phyloP scores from a whole-genome alignment of 2,113 vertebrate genomes.

The Odontesthes bonariensis region DNA sequence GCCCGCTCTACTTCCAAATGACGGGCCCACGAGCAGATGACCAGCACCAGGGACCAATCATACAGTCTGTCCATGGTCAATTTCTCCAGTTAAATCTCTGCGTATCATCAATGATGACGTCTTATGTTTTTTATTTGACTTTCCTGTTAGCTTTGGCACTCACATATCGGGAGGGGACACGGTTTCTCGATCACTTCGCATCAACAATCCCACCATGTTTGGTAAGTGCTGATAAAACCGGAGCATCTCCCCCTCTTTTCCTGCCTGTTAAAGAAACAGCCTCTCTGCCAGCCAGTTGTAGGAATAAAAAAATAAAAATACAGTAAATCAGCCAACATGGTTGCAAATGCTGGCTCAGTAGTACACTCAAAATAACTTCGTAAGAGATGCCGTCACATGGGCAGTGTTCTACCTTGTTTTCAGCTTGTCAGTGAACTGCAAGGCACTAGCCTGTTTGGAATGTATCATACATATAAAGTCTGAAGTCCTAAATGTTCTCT shows the following conservation, averaged over 20 bases:
- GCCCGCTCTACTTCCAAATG: conserved; percentile 91
- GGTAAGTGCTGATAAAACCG: conserved; percentile 77
- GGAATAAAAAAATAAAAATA: conserved; percentile 3
- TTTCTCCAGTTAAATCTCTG: background rate
- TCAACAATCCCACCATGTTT: conserved; percentile 90
- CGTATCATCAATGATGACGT: background rate
- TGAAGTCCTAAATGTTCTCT: conserved; percentile 2
- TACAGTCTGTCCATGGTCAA: conserved; percentile 81
- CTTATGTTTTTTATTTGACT: background rate
- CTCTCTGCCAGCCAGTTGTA: background rate
- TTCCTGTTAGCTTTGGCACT: conserved; percentile 87
- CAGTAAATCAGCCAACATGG: no score
- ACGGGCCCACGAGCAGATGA: conserved; percentile 78
- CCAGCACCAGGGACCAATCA: conserved; percentile 78
- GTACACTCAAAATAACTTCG: no score
- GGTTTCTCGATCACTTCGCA: conserved; percentile 82
- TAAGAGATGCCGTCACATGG: no score
- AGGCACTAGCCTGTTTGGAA: no score
- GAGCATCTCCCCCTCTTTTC: background rate
- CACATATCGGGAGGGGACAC: conserved; percentile 89
- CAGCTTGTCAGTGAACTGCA: background rate
- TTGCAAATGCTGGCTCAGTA: no score
- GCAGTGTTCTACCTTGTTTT: background rate
- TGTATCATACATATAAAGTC: no score
- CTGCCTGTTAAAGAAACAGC: background rate